These are phyloP conservation scores for Tanytarsus gracilentus DNA, from an alignment of 2,888 invertebrate genomes.

Conservation along the genomic window DNA sequence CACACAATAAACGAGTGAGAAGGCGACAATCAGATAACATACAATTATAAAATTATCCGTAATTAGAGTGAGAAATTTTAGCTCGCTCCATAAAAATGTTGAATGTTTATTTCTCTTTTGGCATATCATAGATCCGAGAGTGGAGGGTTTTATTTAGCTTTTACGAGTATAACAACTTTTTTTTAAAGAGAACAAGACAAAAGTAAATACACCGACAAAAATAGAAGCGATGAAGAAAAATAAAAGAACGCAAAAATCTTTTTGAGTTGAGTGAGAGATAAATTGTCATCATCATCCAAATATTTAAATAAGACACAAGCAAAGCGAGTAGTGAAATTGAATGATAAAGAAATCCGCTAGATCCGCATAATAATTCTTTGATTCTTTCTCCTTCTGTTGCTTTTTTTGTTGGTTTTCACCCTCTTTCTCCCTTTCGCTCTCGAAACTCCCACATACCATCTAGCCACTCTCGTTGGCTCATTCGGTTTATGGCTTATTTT, in stretches of 20 bases:
- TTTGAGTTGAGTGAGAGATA: background rate
- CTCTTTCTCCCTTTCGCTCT: background rate
- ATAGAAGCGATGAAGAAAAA: no score
- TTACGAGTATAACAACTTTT: background rate
- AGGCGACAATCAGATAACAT: slow-evolving; percentile 27
- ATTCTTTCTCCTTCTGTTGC: background rate
- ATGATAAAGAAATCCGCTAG: slow-evolving; percentile 21
- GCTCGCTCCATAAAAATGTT: no score
- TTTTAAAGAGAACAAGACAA: background rate
- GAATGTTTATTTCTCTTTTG: background rate
- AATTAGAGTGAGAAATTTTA: slow-evolving; percentile 21
- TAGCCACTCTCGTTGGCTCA: background rate
- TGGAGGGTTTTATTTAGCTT: no score
- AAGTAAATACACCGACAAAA: no score
- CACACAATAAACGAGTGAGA: background rate
- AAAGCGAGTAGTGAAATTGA: slow-evolving; percentile 5
- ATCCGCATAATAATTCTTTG: slow-evolving; percentile 24
- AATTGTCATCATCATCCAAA: slow-evolving; percentile 7
- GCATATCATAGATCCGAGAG: no score
- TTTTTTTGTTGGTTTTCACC: background rate
- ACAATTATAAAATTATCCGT: slow-evolving; percentile 27
- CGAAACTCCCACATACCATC: background rate
- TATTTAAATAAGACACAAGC: slow-evolving; percentile 6
- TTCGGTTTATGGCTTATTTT: slow-evolving; percentile 19
- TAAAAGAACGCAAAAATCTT: background rate